These are phyloP conservation scores for Rhagonycha fulva DNA, from an alignment of 2,888 invertebrate species.

Conservation along the genomic window DNA sequence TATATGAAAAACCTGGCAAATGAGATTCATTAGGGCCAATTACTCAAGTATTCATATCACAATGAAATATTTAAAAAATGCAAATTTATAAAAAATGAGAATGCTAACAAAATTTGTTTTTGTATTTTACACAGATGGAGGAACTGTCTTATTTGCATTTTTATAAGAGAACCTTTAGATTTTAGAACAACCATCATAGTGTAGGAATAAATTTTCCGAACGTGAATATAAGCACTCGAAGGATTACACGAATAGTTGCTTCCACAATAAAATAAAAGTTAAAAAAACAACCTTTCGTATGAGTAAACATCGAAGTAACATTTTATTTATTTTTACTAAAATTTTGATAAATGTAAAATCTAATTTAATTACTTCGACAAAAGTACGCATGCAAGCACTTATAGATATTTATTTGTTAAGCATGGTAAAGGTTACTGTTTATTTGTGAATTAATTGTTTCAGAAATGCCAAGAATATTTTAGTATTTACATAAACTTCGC, in stretches of 20 bases:
- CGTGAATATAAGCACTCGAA: too few relatives aligned
- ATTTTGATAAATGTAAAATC: neutral
- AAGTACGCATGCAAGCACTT: neutral
- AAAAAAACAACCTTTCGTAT: too few relatives aligned
- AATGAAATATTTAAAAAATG: neutral
- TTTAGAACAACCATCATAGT: neutral
- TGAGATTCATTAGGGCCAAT: neutral
- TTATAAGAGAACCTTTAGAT: neutral
- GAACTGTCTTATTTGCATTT: neutral
- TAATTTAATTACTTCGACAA: neutral
- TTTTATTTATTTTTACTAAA: neutral
- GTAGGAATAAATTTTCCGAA: too few relatives aligned
- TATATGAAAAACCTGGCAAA: neutral
- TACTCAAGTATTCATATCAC: neutral
- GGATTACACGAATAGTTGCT: too few relatives aligned
- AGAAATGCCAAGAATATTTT: neutral
- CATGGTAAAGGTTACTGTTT: neutral
- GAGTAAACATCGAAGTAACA: too few relatives aligned
- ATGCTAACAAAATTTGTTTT: neutral
- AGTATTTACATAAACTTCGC: constrained; percentile 1
- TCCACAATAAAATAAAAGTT: too few relatives aligned
- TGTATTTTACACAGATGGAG: neutral
- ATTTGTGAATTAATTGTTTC: constrained; percentile 3
- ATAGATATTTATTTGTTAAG: neutral
- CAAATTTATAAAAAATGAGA: neutral